phyloP scores from a whole-genome alignment of 2,113 vertebrate genomes.

The Numida meleagris region DNA sequence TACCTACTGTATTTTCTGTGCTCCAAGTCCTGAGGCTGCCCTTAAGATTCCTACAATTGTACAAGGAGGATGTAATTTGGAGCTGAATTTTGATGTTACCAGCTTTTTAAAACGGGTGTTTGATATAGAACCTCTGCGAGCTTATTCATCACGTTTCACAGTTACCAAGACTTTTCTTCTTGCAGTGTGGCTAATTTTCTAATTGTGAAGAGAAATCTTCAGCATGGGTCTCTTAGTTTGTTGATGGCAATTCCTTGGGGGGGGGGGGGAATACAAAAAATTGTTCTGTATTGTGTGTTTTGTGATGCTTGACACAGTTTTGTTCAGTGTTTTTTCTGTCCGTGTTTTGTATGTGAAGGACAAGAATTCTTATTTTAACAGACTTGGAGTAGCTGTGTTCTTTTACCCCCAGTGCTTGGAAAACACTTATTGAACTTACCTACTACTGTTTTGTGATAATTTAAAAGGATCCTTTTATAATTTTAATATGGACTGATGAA shows the following conservation, averaged over 20 bases:
- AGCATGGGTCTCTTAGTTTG: neutral
- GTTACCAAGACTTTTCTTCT: neutral
- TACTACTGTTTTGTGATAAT: too few relatives aligned
- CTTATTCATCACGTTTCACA: neutral
- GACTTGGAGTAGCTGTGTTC: too few relatives aligned
- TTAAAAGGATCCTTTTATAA: too few relatives aligned
- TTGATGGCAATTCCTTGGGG: neutral
- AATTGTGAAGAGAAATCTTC: neutral
- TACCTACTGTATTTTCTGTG: neutral
- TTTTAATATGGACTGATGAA: too few relatives aligned
- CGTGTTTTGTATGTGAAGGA: too few relatives aligned
- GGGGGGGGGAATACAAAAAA: neutral
- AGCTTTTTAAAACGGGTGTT: neutral
- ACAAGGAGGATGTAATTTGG: neutral
- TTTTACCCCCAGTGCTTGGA: too few relatives aligned
- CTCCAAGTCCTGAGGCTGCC: neutral
- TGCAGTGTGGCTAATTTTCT: neutral
- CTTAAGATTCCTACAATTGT: neutral
- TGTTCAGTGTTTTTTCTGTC: too few relatives aligned
- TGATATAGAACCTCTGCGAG: neutral
- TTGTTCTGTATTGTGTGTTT: too few relatives aligned
- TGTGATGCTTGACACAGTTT: too few relatives aligned
- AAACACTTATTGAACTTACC: too few relatives aligned
- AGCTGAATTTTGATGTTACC: neutral
- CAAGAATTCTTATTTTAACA: too few relatives aligned